Conservation (phyloP, 2,797 vertebrate genomes). For the Muraenolepis orangiensis region DNA sequence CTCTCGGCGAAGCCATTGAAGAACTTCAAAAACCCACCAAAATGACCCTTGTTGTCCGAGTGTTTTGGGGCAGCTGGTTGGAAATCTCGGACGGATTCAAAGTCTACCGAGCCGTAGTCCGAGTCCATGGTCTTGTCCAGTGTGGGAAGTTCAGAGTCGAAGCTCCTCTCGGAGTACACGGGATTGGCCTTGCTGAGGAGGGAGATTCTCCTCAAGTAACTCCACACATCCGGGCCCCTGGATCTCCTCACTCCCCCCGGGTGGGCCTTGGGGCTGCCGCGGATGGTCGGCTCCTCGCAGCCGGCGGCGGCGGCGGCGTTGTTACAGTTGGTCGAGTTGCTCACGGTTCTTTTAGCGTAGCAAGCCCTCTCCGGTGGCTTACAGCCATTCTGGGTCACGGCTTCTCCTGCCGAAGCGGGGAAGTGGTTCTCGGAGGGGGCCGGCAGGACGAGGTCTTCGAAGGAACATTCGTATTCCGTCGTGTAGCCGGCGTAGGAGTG, state of each 20-base stretch:
- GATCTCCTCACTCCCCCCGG: slow-evolving; percentile 66
- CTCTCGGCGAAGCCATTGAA: slow-evolving; percentile 83
- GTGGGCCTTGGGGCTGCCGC: slow-evolving; percentile 62
- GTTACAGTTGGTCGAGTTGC: slow-evolving; percentile 69
- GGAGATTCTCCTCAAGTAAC: slow-evolving; percentile 86
- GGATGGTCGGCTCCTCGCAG: slow-evolving; percentile 68
- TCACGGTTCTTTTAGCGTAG: slow-evolving; percentile 65
- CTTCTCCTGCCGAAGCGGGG: slow-evolving; percentile 57
- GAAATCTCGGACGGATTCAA: slow-evolving; percentile 73
- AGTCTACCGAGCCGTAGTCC: slow-evolving; percentile 69
- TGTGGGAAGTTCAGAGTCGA: slow-evolving; percentile 76
- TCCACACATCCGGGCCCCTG: slow-evolving; percentile 84
- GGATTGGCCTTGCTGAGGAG: slow-evolving; percentile 75
- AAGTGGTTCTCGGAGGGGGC: slow-evolving; percentile 66
- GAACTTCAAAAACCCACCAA: slow-evolving; percentile 82
- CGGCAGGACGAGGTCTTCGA: slow-evolving; percentile 79
- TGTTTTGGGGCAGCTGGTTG: slow-evolving; percentile 62
- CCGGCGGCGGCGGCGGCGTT: slow-evolving; percentile 49
- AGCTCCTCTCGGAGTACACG: slow-evolving; percentile 74
- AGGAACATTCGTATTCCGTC: slow-evolving; percentile 82
- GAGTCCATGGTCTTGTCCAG: slow-evolving; percentile 75
- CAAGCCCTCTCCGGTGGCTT: slow-evolving; percentile 65
- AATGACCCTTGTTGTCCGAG: slow-evolving; percentile 75
- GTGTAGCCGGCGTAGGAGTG: slow-evolving; percentile 86
- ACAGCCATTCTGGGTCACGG: slow-evolving; percentile 60